phyloP scores from a whole-genome alignment of 2,113 vertebrate genomes.

The Eolophus roseicapilla region DNA sequence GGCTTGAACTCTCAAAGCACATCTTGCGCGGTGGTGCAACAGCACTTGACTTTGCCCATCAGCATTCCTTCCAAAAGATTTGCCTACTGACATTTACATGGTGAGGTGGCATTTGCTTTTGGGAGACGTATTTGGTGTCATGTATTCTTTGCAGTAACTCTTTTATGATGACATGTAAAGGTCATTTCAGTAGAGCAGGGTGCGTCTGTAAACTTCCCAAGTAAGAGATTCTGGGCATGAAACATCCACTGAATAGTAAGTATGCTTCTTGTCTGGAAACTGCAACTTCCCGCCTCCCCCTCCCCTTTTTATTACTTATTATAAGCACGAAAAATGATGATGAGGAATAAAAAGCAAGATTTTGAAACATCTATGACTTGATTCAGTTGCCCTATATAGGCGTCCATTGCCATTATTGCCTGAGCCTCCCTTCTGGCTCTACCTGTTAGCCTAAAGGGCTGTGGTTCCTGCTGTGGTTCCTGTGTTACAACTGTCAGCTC shows the following conservation, averaged over 20 bases:
- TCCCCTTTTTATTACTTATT: neutral
- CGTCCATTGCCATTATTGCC: accelerated
- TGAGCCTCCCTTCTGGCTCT: neutral
- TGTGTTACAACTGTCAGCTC: neutral
- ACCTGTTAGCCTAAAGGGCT: neutral
- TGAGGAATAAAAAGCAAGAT: neutral
- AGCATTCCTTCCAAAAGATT: neutral
- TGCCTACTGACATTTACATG: conserved; percentile 1
- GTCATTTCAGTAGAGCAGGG: neutral
- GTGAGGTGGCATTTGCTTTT: conserved; percentile 23
- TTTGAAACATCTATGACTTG: neutral
- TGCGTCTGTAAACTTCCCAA: neutral
- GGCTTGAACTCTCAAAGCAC: neutral
- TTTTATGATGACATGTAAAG: neutral
- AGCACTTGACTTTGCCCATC: neutral
- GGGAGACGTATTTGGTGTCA: neutral
- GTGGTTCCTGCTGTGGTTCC: neutral
- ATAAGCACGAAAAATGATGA: neutral
- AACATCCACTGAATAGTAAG: neutral
- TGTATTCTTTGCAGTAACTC: neutral
- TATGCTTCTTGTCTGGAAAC: neutral
- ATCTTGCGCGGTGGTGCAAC: neutral
- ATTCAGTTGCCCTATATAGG: neutral
- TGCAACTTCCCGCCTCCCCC: neutral
- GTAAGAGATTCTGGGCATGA: neutral